Conservation (phyloP, 2,113 vertebrate species). For the Neolamprologus brichardi region DNA sequence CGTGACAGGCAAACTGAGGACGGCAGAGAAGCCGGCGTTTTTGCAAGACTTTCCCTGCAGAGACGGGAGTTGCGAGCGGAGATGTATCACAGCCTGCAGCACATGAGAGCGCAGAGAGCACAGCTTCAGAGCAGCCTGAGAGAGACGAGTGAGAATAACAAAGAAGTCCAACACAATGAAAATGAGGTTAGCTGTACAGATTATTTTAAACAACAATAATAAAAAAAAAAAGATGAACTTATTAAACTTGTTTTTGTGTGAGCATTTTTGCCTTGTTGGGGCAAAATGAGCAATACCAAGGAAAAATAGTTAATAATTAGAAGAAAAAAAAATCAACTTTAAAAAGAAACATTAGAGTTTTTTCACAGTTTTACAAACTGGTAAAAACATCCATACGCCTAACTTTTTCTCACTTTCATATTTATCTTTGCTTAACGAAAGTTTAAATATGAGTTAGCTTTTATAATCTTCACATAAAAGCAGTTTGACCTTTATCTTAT, state of each 20-base stretch:
- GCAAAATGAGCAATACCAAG: not conserved
- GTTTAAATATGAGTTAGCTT: not conserved
- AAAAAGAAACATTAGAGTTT: not conserved
- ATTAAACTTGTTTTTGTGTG: not conserved
- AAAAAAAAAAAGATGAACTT: not conserved
- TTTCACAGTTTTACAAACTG: not conserved
- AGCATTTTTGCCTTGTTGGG: not conserved
- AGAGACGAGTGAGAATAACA: not conserved
- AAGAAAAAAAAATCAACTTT: not conserved
- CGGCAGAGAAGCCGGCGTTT: not conserved
- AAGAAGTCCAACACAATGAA: not conserved
- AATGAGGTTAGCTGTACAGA: not conserved
- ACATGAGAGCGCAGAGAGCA: slow-evolving; percentile 76
- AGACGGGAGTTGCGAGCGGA: slow-evolving; percentile 74
- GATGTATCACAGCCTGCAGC: slow-evolving; percentile 75
- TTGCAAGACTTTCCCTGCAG: slow-evolving; percentile 74
- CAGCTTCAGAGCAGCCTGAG: slow-evolving; percentile 69
- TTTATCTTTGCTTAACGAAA: not conserved
- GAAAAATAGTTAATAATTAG: not conserved
- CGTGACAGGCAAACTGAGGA: not conserved
- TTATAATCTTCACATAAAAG: not conserved
- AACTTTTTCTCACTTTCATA: not conserved
- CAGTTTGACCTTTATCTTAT: not conserved
- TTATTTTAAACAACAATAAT: not conserved
- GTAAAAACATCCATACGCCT: not conserved